Percentiles rank a stretch among this genome's conserved stretches.
phyloP scores from a whole-genome alignment of 1,140 invertebrate species.

The Drosophila seguyi region DNA sequence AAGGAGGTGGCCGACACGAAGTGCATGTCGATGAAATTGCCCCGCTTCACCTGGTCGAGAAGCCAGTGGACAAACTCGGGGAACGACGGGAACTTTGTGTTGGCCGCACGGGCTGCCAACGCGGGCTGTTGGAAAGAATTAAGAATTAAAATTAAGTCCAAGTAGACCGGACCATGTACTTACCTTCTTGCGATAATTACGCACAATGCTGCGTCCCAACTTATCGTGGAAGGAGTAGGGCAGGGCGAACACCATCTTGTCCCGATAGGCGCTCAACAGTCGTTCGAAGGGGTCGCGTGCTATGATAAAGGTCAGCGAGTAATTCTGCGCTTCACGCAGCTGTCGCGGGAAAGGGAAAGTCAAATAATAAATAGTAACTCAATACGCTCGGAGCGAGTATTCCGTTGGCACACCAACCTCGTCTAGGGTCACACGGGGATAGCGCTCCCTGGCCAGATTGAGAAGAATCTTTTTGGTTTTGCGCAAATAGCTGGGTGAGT shows the following conservation, averaged over 20 bases:
- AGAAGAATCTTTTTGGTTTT: constrained; percentile 91
- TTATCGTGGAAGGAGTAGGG: constrained; percentile 93
- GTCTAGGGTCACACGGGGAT: constrained; percentile 90
- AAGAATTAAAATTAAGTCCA: neutral
- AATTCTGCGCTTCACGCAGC: constrained; percentile 85
- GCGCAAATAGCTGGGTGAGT: constrained; percentile 90
- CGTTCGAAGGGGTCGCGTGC: constrained; percentile 95
- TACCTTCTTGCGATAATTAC: constrained; percentile 89
- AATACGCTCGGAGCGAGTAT: neutral
- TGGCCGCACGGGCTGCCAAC: constrained; percentile 48
- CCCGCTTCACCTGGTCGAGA: constrained; percentile 88
- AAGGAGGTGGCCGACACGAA: constrained; percentile 94
- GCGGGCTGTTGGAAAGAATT: constrained; percentile 31
- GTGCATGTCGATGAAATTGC: constrained; percentile 93
- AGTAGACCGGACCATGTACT: neutral
- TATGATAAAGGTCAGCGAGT: constrained; percentile 93
- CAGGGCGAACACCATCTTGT: constrained; percentile 93
- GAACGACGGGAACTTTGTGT: constrained; percentile 90
- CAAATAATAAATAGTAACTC: constrained; percentile 24
- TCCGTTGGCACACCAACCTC: constrained; percentile 78
- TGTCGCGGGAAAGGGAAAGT: constrained; percentile 30
- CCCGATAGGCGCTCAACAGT: constrained; percentile 94
- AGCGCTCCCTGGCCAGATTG: constrained; percentile 91
- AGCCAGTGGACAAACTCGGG: constrained; percentile 92
- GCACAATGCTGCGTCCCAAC: constrained; percentile 90